Evolutionary conservation across 2,113 vertebrate genomes (phyloP), one percentile per base, ranked within the genome.

Genomic region (Erpornis zantholeuca): DNA sequence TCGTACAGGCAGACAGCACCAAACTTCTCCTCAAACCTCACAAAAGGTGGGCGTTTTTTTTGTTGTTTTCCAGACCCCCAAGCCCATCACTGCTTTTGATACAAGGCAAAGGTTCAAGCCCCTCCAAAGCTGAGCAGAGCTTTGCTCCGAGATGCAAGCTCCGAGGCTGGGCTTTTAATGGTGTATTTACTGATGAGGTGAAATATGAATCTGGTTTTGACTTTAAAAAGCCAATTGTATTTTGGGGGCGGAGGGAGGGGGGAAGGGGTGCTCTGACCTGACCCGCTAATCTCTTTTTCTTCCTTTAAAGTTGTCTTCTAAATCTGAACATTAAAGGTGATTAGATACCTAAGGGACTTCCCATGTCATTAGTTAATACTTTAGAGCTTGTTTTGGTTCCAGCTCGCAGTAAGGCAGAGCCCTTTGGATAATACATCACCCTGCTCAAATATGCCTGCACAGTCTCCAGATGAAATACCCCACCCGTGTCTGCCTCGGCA

Each of bases 351-450:
- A 81, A 90, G 97, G 97, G 97, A 98, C 97, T 96, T 95, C 95
- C 97, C 96, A 96, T 95, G 97, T 97, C 98, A 97, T 97, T 95
- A 96, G 97, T 98, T 97, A 97, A 96, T 95, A 97, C 96, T 97
- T 85, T 86, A 90, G 97, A 93, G 96, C 92, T 96, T 93, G 94
- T 88, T 96, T 95, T 69, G 54, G 94, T 97, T 94, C 95, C 97
- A 94, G 97, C 90, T 75, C 65, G 29, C n/a, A 60, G 96, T 12
- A 66, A 90, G 11, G 86, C 28, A 63, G 68, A 96, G 91, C 94
- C 93, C 97, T 90, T 82, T 73, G 38, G 82, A 82, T 94, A 94
- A 98, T 97, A 96, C 95, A 98, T 98, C 98, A 97, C 96, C 93
- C 50, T 47, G 59, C 88, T n/a, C 88, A 80, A 61, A 60, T 94